Evolutionary conservation across 2,888 invertebrate genomes (phyloP), one percentile per base, ranked within the genome.

Genomic region (Idaea aversata): DNA sequence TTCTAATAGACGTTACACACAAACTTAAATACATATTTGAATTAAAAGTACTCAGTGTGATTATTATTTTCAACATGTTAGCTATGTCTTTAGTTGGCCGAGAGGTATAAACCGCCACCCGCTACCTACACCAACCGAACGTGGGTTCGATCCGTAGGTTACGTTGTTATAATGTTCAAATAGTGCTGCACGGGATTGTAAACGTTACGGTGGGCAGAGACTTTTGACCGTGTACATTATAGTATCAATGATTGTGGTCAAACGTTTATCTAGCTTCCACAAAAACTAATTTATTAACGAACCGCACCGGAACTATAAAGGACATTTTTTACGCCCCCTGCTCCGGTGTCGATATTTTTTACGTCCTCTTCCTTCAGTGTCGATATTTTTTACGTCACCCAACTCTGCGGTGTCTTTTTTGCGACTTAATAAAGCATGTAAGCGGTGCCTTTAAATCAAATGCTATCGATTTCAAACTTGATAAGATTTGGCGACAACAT

Each of bases 281-380:
- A 59, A 60, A 38, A 65, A 68, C 70, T 72, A 6, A 47, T 47
- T 10, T 47, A 47, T 47, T 13, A 47, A 47, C 47, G 47, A 47
- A 47, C 47, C 47, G 47, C 47, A 47, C 58, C 58, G 58, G 58
- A 58, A 58, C 58, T 58, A 58, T 58, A 58, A 58, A 58, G 58
- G 58, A 15, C n/a, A 7, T 5, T 58, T 58, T 16, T 16, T 58
- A 16, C 58, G 58, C 6, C 1, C 58, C 58, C 58, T n/a, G 15
- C n/a, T 58, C 58, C n/a, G 58, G 15, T 15, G 4, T 58, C 58
- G 47, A 47, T 47, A 47, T 5, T 47, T 47, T 47, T 47, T 47
- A 47, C 47, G 58, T 58, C 7, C 15, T 3, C 5, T 58, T 57
- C 4, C 15, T 3, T 1, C 5, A 4, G 5, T 15, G 6, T 16